Evolutionary conservation across 2,797 vertebrate species (phyloP).

Genomic region (Chaenodraco wilsoni): DNA sequence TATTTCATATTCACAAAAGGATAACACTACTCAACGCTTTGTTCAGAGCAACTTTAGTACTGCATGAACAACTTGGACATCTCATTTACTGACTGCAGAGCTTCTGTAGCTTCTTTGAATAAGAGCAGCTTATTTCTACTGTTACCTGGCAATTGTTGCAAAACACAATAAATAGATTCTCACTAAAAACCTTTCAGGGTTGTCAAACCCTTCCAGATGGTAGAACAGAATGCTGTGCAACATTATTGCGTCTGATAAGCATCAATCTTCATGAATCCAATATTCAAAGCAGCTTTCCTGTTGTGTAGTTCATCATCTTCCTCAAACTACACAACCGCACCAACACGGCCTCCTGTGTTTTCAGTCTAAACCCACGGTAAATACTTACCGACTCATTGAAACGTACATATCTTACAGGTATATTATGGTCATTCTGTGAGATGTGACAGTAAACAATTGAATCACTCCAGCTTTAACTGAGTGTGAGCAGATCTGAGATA

Average conservation of each 20-base stretch:
- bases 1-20: neutral
- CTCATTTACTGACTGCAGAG: neutral
- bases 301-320: constrained; percentile 38
- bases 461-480: constrained; percentile 31
- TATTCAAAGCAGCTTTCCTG: constrained; percentile 18
- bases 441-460: constrained; percentile 33
- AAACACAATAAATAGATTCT: constrained; percentile 20
- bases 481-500: constrained; percentile 18
- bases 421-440: constrained; percentile 19
- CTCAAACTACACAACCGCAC: constrained; percentile 1
- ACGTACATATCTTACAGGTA: constrained; percentile 30
- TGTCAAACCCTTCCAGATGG: constrained; percentile 21
- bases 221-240: constrained; percentile 8
- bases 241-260: constrained; percentile 22
- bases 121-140: constrained; percentile 20
- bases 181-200: constrained; percentile 21
- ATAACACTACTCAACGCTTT: no score
- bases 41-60: neutral
- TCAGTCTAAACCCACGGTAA: constrained; percentile 14
- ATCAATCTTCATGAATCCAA: constrained; percentile 20
- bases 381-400: constrained; percentile 37
- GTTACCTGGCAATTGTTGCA: constrained; percentile 21
- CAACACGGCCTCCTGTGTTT: constrained; percentile 11
- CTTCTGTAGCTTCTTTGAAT: neutral
- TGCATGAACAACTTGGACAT: neutral